Conservation (phyloP, 2,113 vertebrate genomes). For the Trematomus loennbergii region DNA sequence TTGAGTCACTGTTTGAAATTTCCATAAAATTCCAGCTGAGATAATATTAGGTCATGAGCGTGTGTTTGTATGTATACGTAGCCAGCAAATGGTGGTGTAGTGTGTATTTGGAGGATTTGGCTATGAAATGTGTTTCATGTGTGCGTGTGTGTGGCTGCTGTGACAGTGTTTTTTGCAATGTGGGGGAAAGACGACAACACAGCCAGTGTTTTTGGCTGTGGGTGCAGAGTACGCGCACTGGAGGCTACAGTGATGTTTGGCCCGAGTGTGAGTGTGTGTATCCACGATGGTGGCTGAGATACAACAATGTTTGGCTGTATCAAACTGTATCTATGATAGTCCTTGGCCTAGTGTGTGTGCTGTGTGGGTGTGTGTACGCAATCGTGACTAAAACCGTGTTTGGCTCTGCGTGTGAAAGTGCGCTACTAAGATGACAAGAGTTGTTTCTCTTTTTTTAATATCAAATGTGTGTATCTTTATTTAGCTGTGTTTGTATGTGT, state of each 20-base stretch:
- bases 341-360: constrained; percentile 61
- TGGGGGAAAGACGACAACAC: constrained; percentile 55
- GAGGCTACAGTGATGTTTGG: constrained; percentile 74
- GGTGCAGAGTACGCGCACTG: constrained; percentile 56
- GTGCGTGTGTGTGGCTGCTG: constrained; percentile 56
- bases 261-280: constrained; percentile 65
- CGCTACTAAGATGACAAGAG: constrained; percentile 64
- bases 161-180: constrained; percentile 66
- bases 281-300: constrained; percentile 77
- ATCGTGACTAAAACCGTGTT: constrained; percentile 73
- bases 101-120: constrained; percentile 73
- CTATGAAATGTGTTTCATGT: constrained; percentile 64
- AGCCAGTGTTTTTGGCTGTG: constrained; percentile 72
- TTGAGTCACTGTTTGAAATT: constrained; percentile 73
- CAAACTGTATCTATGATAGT: constrained; percentile 70
- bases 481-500: constrained; percentile 65
- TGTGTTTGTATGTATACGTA: constrained; percentile 69
- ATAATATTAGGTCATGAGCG: constrained; percentile 80
- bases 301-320: constrained; percentile 80
- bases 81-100: constrained; percentile 70
- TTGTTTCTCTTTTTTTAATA: constrained; percentile 49
- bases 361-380: constrained; percentile 70
- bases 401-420: constrained; percentile 70
- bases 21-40: constrained; percentile 80
- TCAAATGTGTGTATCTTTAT: constrained; percentile 55